These are phyloP conservation scores for Trichomalopsis sarcophagae DNA, from an alignment of 1,140 invertebrate species.

Conservation along the genomic window DNA sequence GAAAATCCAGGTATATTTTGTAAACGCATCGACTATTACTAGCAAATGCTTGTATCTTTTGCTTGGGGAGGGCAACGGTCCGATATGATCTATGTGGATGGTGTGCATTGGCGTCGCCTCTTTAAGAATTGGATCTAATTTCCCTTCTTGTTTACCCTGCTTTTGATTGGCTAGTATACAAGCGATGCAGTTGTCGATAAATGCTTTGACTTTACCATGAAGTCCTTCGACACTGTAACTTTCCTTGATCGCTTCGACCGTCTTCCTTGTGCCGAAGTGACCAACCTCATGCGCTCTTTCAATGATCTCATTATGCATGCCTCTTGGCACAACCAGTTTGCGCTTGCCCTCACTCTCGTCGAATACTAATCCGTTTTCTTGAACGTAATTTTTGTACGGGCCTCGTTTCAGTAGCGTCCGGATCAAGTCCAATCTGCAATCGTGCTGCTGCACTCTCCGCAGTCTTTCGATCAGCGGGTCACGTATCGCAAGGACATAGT, in stretches of 20 bases:
- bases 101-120: not conserved
- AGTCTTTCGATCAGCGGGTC: constrained; percentile 22
- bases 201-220: not conserved
- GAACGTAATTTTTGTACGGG: constrained; percentile 26
- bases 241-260: not conserved
- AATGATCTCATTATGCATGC: too few species aligned
- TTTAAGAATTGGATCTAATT: not conserved
- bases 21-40: not conserved
- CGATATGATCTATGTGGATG: not conserved
- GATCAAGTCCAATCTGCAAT: constrained; percentile 31
- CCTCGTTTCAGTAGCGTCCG: constrained; percentile 7
- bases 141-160: constrained; percentile 2
- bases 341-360: too few species aligned
- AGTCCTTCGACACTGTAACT: not conserved
- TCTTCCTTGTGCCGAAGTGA: constrained; percentile 16
- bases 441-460: constrained; percentile 38
- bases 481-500: not conserved
- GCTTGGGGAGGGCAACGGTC: not conserved
- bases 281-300: not conserved
- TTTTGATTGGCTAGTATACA: not conserved
- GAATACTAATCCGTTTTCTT: constrained; percentile 46
- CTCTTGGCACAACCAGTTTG: too few species aligned
- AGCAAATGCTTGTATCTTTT: constrained; percentile 1
- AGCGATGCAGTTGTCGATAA: constrained; percentile 33
- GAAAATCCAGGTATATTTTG: constrained; percentile 26